These are phyloP conservation scores for Hydrocynus forskahlii DNA, from an alignment of 2,797 vertebrate genomes.

Conservation along the genomic window DNA sequence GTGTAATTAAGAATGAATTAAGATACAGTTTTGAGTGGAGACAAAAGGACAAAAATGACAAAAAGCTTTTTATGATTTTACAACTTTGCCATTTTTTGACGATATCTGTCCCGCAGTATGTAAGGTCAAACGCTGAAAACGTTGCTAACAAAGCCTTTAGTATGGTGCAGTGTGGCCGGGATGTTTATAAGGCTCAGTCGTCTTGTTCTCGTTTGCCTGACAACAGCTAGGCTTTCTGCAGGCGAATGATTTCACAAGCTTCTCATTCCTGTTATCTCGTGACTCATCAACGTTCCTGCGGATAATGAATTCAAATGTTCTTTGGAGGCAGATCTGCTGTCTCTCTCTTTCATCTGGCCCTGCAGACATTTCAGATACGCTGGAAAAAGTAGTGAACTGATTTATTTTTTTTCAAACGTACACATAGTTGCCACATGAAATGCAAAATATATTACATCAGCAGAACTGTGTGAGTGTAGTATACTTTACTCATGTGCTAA, in stretches of 20 bases:
- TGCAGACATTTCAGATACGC: neutral
- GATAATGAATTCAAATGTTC: constrained; percentile 45
- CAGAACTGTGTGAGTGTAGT: too few species aligned
- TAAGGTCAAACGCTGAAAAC: neutral
- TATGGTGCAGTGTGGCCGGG: neutral
- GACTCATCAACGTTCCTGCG: constrained; percentile 34
- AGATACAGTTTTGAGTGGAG: neutral
- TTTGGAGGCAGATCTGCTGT: constrained; percentile 14
- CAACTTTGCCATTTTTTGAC: neutral
- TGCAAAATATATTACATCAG: neutral
- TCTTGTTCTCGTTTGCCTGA: constrained; percentile 12
- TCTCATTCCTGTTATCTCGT: constrained; percentile 27
- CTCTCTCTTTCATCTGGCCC: constrained; percentile 18
- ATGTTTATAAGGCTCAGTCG: neutral
- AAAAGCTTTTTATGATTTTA: neutral
- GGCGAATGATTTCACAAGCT: constrained; percentile 26
- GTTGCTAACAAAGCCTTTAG: constrained; percentile 10
- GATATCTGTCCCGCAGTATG: neutral
- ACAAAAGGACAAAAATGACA: neutral
- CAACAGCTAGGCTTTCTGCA: constrained; percentile 26
- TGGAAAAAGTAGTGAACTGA: neutral
- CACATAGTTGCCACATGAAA: neutral
- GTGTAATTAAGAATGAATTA: too few species aligned
- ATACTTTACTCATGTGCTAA: neutral
- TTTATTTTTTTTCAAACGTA: neutral